Percentiles rank a stretch among this genome's conserved stretches.
phyloP scores from a whole-genome alignment of 2,113 vertebrate genomes.

The Empidonax alnorum region DNA sequence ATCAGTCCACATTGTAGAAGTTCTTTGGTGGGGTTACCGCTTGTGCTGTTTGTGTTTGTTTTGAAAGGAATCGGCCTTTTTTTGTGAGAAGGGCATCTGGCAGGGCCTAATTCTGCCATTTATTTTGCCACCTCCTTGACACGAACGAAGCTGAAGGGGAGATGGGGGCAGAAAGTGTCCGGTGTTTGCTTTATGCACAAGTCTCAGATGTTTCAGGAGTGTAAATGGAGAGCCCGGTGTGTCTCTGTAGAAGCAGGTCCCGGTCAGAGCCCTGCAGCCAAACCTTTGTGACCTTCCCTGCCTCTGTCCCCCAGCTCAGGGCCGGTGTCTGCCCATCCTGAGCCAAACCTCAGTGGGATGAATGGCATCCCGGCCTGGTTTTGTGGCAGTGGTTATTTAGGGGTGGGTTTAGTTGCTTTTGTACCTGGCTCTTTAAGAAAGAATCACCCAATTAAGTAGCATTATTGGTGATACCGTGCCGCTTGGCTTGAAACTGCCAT shows the following conservation, averaged over 20 bases:
- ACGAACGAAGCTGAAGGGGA: not conserved
- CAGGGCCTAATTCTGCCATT: not conserved
- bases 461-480: not conserved
- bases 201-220: not conserved
- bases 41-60: not conserved
- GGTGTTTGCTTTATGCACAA: not conserved
- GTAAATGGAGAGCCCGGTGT: not conserved
- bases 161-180: not conserved
- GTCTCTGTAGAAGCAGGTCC: not conserved
- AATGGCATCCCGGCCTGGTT: not conserved
- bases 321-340: rapidly evolving
- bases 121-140: not conserved
- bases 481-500: not conserved
- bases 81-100: not conserved
- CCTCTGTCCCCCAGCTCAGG: rapidly evolving
- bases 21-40: not conserved
- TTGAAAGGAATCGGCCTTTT: not conserved
- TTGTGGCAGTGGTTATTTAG: not conserved
- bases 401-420: not conserved
- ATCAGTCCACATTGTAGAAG: constrained; percentile 18
- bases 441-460: not conserved
- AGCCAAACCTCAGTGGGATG: not conserved
- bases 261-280: not conserved
- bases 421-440: not conserved
- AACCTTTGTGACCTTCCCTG: not conserved